Evolutionary conservation across 2,113 vertebrate genomes (phyloP).

Genomic region (Callospermophilus lateralis): DNA sequence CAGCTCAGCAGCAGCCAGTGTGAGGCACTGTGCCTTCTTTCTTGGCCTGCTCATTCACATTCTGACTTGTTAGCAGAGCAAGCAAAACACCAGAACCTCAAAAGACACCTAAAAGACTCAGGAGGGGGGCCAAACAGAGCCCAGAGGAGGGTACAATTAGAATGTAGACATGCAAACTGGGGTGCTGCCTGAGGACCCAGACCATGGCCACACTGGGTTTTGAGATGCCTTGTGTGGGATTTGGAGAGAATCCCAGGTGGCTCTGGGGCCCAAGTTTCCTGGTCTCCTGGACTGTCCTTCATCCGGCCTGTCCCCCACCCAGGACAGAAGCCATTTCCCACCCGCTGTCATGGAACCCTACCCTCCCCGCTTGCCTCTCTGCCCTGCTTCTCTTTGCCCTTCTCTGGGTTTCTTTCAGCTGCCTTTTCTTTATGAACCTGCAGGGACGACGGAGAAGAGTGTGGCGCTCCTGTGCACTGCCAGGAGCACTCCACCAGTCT

Average conservation of each 20-base stretch:
- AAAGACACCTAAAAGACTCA: background rate
- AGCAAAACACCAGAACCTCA: background rate
- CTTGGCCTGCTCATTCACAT: background rate
- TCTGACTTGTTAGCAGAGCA: background rate
- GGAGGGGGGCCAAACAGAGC: background rate
- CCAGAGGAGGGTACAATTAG: background rate
- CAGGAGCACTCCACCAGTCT: background rate
- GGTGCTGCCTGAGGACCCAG: rapidly evolving
- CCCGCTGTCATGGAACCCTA: background rate
- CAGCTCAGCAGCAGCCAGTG: rapidly evolving
- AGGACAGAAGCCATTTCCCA: background rate
- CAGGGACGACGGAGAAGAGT: background rate
- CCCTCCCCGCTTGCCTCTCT: background rate
- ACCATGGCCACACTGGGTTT: rapidly evolving
- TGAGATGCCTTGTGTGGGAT: rapidly evolving
- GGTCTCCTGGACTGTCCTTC: background rate
- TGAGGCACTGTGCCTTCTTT: rapidly evolving
- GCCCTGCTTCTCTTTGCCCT: conserved; percentile 47
- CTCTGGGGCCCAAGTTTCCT: rapidly evolving
- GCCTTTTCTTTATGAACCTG: background rate
- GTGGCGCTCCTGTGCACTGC: rapidly evolving
- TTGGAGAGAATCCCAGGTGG: rapidly evolving
- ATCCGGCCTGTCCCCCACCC: background rate
- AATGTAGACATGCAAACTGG: background rate
- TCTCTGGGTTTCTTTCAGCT: conserved; percentile 45